Evolutionary conservation across 2,888 invertebrate genomes (phyloP), one percentile per base, ranked within the genome.

Genomic region (Dryococelus australis): DNA sequence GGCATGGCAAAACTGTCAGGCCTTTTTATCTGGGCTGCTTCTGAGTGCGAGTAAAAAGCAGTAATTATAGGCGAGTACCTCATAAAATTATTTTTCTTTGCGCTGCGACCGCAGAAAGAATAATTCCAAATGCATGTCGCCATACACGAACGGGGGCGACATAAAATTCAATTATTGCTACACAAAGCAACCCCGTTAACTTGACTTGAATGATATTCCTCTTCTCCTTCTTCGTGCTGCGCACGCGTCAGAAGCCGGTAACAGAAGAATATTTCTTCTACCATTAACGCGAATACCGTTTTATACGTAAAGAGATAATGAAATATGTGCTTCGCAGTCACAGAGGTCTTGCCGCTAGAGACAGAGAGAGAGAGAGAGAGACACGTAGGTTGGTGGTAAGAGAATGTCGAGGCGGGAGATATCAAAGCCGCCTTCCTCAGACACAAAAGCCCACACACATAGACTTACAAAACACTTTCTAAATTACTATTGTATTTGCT

Each of bases 401-500:
- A 65, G 65, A 20, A 65, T 9, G 13, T 20, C 13, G 51, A 12
- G 20, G n/a, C 24, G 24, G n/a, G 65, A 20, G n/a, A 65, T n/a
- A n/a, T 65, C 65, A 65, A 65, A 65, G 65, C 65, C 13, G 65
- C n/a, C 65, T 24, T n/a, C n/a, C 24, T n/a, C 65, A 65, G n/a
- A 65, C 65, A 65, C 65, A 65, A 65, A 65, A 20, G n/a, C 65
- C 8, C n/a, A 65, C 65, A 65, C n/a, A n/a, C 24, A n/a, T 8
- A 65, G 65, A 16, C 65, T 65, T 20, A 65, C 65, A 65, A 65
- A 65, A 65, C 20, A n/a, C 65, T 65, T 65, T n/a, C 65, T n/a
- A 24, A 65, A 65, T n/a, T 20, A 65, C 65, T 65, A 65, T 65
- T 65, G 65, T 65, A n/a, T 65, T 65, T 65, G 65, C 65, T 65